Conservation (phyloP, 2,888 invertebrate genomes). For the Crematogaster levior region DNA sequence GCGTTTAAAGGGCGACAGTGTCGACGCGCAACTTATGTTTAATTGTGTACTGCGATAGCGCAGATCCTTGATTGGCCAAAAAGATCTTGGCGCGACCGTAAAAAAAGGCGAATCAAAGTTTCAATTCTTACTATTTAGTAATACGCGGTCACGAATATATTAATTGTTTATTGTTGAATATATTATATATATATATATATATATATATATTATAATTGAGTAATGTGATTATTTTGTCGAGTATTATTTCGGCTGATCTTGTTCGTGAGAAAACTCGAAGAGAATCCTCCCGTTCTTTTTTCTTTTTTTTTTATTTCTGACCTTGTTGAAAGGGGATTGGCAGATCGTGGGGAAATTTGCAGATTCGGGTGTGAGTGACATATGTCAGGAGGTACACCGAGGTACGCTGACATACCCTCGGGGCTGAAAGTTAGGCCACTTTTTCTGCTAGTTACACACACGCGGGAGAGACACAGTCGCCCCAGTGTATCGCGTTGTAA, state of each 20-base stretch:
- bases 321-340: conserved; percentile 42
- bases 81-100: too few species aligned
- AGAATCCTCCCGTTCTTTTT: neutral
- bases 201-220: too few species aligned
- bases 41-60: too few species aligned
- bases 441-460: conserved; percentile 48
- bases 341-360: conserved; percentile 66
- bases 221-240: neutral
- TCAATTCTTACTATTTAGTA: too few species aligned
- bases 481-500: conserved; percentile 55
- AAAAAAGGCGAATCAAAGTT: too few species aligned
- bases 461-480: conserved; percentile 9
- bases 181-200: too few species aligned
- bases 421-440: conserved; percentile 65
- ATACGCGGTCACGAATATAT: too few species aligned
- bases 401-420: conserved; percentile 52
- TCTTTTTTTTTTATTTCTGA: conserved; percentile 53
- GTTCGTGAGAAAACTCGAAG: conserved; percentile 13
- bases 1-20: too few species aligned
- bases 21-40: too few species aligned
- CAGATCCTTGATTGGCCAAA: too few species aligned
- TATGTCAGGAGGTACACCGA: conserved; percentile 71
- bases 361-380: conserved; percentile 73
- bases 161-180: too few species aligned
- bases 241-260: neutral